Conservation (phyloP, 2,113 vertebrate genomes). For the human (Homo sapiens) region GRCh38 chr3:136052001-136052500, state of each 20-base stretch:
- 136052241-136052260: background rate
- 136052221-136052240: background rate
- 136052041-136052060: conserved; percentile 6
- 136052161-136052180: background rate
- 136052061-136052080: conserved; percentile 2
- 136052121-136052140: background rate
- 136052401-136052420: background rate
- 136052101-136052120: background rate
- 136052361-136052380: background rate
- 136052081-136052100: background rate
- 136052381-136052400: background rate
- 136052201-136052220: background rate
- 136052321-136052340: background rate
- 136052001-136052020: background rate
- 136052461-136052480: background rate
- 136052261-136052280: background rate
- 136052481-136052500: background rate
- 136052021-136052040: background rate
- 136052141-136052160: conserved; percentile 6
- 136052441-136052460: background rate
- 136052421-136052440: background rate
- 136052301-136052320: background rate
- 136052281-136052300: background rate
- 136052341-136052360: background rate
- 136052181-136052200: background rate